Evolutionary conservation across 2,888 invertebrate genomes (phyloP).

Genomic region (Strigamia maritima): DNA sequence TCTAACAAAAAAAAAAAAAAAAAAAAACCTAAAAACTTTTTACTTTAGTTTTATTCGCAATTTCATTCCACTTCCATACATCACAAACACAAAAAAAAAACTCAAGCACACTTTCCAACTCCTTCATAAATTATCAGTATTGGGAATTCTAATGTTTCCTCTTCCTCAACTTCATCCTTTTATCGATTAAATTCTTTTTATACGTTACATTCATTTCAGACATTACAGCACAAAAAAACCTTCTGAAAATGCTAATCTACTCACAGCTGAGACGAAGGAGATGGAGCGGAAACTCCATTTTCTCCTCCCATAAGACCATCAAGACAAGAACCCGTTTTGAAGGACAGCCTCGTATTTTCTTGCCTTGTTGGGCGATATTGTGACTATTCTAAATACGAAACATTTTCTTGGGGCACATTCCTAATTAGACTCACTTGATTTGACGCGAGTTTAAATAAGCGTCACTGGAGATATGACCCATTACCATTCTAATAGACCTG

Average conservation of each 20-base stretch:
- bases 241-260: constrained; percentile 11
- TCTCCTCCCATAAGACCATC: constrained; percentile 8
- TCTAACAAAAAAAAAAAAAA: neutral
- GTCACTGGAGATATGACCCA: constrained; percentile 17
- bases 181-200: neutral
- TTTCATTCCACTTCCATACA: neutral
- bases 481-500: constrained; percentile 21
- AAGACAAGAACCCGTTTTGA: neutral
- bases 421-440: constrained; percentile 29
- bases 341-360: neutral
- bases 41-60: neutral
- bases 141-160: constrained; percentile 15
- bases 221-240: neutral
- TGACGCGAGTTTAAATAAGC: constrained; percentile 20
- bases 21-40: no score
- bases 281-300: constrained; percentile 20
- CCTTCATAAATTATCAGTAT: constrained; percentile 6
- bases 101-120: neutral
- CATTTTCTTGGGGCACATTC: neutral
- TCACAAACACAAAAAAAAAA: neutral
- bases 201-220: neutral
- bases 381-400: neutral
- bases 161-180: neutral
- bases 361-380: neutral
- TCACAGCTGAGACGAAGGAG: neutral